Base-by-base conservation (phyloP, 2,797 vertebrate species). In the Clarias platycephalus region DNA sequence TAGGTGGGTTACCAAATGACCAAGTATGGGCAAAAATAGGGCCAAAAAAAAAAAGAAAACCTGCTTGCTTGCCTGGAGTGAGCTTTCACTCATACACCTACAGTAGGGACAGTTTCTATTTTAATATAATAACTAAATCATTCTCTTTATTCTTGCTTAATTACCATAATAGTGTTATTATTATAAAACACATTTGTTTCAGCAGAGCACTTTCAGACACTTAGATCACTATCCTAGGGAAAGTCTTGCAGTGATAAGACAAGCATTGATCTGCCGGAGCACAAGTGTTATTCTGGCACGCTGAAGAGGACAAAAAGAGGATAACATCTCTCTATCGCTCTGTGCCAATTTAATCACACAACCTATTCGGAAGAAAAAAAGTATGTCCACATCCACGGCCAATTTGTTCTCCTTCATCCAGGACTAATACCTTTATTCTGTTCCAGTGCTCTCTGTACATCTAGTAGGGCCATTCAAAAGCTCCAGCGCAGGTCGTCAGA, bases 361-460 rank as follows among this genome's bases (percentile, higher is more conserved):
- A 37, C 58, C 55, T 24, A 57, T 34, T 58, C 58, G 20, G 76
- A 71, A 58, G 60, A 80, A 80, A 72, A 80, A 49, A 75, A 82
- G 81, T 34, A 63, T 70, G 84, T 85, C 75, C 74, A 74, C 72
- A 64, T 66, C 86, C 79, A 87, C 49, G 68, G 74, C 78, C 87
- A 84, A 89, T 90, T 88, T 85, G 85, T 87, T 86, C 62, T 53
- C 67, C 84, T 78, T 90, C 87, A 88, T 87, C 87, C 83, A 71
- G 77, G 86, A 88, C 85, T 89, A 90, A 89, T 87, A 84, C 81
- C 76, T 87, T 88, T 88, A 86, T 87, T 89, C 85, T 88, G 81
- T 83, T 82, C 81, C 80, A 76, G 53, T 72, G 66, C 74, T 24
- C 71, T 75, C 74, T 81, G n/a, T 72, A 28, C 79, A 67, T 82